Conservation (phyloP, 2,888 invertebrate species). For the Leucoma salicis region DNA sequence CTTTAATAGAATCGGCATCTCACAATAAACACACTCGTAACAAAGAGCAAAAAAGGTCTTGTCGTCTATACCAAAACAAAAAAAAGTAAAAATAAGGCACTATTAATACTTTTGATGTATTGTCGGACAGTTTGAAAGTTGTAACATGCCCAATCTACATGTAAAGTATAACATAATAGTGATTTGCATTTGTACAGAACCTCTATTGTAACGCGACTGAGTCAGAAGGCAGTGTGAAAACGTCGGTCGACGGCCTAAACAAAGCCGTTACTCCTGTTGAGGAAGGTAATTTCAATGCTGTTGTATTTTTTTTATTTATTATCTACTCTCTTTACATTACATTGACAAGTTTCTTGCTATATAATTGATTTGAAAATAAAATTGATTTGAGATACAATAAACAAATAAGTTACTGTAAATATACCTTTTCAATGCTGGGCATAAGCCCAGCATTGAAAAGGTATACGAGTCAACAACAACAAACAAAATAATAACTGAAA, state of each 20-base stretch:
- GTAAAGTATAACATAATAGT: constrained; percentile 65
- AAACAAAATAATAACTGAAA: no score
- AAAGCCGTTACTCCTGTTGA: constrained; percentile 36
- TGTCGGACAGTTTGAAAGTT: constrained; percentile 36
- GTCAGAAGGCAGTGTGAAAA: constrained; percentile 60
- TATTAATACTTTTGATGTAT: constrained; percentile 34
- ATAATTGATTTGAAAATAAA: no score
- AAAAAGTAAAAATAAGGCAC: constrained; percentile 17
- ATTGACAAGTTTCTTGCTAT: no score
- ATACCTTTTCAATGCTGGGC: no score
- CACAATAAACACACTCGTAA: constrained; percentile 12
- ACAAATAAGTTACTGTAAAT: no score
- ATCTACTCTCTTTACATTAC: background rate
- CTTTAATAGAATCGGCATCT: background rate
- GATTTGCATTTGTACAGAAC: constrained; percentile 74
- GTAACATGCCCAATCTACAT: constrained; percentile 66
- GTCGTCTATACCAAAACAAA: constrained; percentile 20
- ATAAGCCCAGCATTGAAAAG: no score
- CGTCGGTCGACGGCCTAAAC: constrained; percentile 67
- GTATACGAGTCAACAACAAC: no score
- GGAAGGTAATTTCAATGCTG: constrained; percentile 39
- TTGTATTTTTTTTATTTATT: background rate
- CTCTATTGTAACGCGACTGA: constrained; percentile 59
- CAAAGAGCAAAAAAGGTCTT: constrained; percentile 14
- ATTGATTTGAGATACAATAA: no score